Percentiles rank a stretch among this genome's conserved stretches.
phyloP scores from a whole-genome alignment of 2,113 vertebrate genomes.

The Austrofundulus limnaeus region DNA sequence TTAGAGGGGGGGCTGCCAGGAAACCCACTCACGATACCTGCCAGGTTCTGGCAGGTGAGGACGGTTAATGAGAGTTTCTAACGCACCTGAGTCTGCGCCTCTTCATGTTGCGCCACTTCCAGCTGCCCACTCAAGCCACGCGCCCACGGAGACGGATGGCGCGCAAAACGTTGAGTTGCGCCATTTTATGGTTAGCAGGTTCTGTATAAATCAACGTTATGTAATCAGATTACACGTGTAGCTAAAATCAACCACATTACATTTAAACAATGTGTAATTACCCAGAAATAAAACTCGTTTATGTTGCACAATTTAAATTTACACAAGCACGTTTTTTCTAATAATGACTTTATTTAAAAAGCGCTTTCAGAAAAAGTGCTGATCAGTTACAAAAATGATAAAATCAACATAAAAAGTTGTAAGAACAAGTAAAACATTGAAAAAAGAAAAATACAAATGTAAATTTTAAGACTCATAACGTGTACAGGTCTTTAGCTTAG shows the following conservation, averaged over 20 bases:
- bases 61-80: conserved; percentile 41
- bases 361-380: no score
- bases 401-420: no score
- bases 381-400: no score
- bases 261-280: neutral
- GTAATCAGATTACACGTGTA: conserved; percentile 1
- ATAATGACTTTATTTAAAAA: no score
- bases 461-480: no score
- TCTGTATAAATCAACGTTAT: neutral
- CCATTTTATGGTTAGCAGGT: neutral
- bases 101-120: conserved; percentile 64
- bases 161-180: neutral
- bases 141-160: conserved; percentile 45
- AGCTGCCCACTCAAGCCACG: conserved; percentile 54
- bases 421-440: no score
- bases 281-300: neutral
- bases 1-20: conserved; percentile 77
- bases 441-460: no score
- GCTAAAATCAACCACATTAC: neutral
- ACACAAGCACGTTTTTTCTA: neutral
- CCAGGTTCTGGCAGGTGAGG: conserved; percentile 72
- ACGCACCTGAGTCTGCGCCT: no score
- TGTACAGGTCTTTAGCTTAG: no score
- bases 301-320: neutral
- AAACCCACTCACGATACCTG: conserved; percentile 63